phyloP scores from a whole-genome alignment of 1,140 invertebrate genomes.

The Parapsyche elsis region DNA sequence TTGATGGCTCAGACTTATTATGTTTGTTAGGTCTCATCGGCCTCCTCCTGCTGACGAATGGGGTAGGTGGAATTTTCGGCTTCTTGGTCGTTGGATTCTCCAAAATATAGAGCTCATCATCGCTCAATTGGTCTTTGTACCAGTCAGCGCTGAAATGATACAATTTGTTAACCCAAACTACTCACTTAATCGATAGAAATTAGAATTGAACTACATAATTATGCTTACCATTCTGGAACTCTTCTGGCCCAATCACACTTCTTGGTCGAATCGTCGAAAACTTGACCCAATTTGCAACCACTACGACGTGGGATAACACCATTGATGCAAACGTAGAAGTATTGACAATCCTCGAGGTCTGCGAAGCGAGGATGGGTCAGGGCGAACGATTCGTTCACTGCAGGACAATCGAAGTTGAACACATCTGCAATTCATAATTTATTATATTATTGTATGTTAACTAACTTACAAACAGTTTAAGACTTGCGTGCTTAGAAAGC shows the following conservation, averaged over 20 bases:
- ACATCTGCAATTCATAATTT: slow-evolving; percentile 70
- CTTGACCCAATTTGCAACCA: slow-evolving; percentile 90
- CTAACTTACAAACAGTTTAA: too few species aligned
- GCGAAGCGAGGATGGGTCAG: slow-evolving; percentile 86
- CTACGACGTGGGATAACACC: slow-evolving; percentile 83
- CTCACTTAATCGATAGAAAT: too few species aligned
- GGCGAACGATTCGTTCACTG: slow-evolving; percentile 77
- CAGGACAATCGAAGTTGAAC: slow-evolving; percentile 84
- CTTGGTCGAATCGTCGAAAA: slow-evolving; percentile 86
- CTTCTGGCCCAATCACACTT: slow-evolving; percentile 90
- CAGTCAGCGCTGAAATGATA: slow-evolving; percentile 78
- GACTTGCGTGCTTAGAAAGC: too few species aligned
- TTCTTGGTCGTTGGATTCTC: slow-evolving; percentile 76
- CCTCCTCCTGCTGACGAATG: slow-evolving; percentile 70
- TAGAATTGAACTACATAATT: too few species aligned
- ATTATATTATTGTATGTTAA: not conserved
- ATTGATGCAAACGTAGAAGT: slow-evolving; percentile 92
- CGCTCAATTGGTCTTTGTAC: slow-evolving; percentile 87
- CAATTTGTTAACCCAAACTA: slow-evolving; percentile 31
- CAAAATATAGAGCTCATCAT: slow-evolving; percentile 79
- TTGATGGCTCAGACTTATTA: slow-evolving; percentile 32
- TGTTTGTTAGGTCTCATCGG: slow-evolving; percentile 59
- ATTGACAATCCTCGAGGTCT: slow-evolving; percentile 91
- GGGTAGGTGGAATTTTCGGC: slow-evolving; percentile 70
- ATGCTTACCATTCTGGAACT: slow-evolving; percentile 86